These are phyloP conservation scores for Sarcophilus harrisii DNA, from an alignment of 2,797 vertebrate genomes.

Conservation along the genomic window DNA sequence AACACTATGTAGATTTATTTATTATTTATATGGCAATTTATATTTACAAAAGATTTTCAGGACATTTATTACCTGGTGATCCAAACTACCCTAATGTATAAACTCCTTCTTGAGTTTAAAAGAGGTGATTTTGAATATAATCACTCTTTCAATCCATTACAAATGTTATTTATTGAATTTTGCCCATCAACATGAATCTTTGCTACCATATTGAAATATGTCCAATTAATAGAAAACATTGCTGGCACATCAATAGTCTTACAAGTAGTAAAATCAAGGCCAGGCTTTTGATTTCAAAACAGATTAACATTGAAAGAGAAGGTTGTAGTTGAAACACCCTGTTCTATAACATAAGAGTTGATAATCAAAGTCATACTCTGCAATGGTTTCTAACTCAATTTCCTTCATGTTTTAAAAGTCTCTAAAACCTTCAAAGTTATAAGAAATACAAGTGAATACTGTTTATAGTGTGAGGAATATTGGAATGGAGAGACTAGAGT, in stretches of 20 bases:
- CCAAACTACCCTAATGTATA: conserved; percentile 47
- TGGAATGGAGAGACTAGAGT: too few species aligned
- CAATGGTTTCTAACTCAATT: too few species aligned
- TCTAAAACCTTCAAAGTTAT: too few species aligned
- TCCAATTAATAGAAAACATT: neutral
- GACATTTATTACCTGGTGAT: conserved; percentile 72
- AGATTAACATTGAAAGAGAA: neutral
- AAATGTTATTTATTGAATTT: conserved; percentile 54
- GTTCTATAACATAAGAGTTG: too few species aligned
- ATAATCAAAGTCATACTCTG: too few species aligned
- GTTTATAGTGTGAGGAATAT: too few species aligned
- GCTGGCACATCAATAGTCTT: conserved; percentile 38
- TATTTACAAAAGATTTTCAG: conserved; percentile 68
- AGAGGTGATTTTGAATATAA: conserved; percentile 44
- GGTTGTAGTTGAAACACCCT: too few species aligned
- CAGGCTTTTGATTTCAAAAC: conserved; percentile 28
- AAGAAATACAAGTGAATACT: too few species aligned
- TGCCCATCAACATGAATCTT: conserved; percentile 30
- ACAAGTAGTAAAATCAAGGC: conserved; percentile 45
- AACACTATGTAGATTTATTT: conserved; percentile 69
- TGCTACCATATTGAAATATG: neutral
- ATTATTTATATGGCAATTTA: conserved; percentile 74
- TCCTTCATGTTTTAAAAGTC: too few species aligned
- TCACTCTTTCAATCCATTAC: conserved; percentile 49
- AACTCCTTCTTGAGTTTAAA: conserved; percentile 62